Conservation (phyloP, 2,113 vertebrate genomes). For the Zosterops borbonicus region DNA sequence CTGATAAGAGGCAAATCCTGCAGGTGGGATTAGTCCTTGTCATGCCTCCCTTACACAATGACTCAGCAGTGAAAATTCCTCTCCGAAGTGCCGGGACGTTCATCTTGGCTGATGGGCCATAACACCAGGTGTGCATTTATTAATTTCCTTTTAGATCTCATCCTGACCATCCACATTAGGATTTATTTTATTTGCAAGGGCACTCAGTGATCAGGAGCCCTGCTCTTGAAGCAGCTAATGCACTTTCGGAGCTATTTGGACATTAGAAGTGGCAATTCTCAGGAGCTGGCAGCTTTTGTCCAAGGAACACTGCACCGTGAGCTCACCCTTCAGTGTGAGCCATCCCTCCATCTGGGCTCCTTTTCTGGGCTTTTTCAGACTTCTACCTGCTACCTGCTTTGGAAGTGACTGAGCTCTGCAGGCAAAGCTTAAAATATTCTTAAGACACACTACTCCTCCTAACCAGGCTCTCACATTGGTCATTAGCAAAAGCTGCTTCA, state of each 20-base stretch:
- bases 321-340: not conserved
- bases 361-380: not conserved
- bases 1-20: not conserved
- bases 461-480: not conserved
- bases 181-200: not conserved
- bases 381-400: not conserved
- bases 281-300: not conserved
- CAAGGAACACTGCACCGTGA: rapidly evolving
- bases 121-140: not conserved
- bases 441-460: not conserved
- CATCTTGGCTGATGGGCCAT: not conserved
- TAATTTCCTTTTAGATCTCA: not conserved
- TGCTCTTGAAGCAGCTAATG: not conserved
- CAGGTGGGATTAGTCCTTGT: not conserved
- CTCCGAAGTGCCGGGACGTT: rapidly evolving
- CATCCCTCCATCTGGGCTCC: not conserved
- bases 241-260: not conserved
- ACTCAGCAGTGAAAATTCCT: not conserved
- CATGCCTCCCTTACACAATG: not conserved
- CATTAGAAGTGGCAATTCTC: not conserved
- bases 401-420: not conserved
- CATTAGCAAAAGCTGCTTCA: not conserved
- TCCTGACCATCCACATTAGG: not conserved
- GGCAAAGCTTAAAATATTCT: not conserved
- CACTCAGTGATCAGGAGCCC: not conserved